Percentiles rank a stretch among this genome's conserved stretches.
Conservation (phyloP, 1,140 invertebrate species). For the Pygmarrhopalites habei region DNA sequence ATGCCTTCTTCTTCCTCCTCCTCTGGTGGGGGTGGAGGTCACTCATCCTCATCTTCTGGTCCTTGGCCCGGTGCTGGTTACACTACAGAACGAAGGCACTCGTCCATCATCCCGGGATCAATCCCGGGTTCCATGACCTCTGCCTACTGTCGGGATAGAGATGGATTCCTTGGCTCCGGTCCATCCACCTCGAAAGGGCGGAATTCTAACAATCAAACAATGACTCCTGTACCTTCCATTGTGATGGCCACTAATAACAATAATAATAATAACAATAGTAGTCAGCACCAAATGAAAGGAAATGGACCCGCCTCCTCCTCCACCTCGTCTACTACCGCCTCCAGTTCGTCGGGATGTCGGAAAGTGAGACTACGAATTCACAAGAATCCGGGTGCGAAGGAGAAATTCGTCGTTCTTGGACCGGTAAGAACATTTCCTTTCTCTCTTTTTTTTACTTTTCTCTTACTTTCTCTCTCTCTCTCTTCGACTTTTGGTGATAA, state of each 20-base stretch:
- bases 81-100: slow-evolving; percentile 2
- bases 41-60: background rate
- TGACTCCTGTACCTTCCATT: too few species aligned
- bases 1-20: background rate
- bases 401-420: slow-evolving; percentile 71
- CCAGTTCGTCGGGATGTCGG: slow-evolving; percentile 7
- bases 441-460: background rate
- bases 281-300: too few species aligned
- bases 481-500: too few species aligned
- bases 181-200: too few species aligned
- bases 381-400: slow-evolving; percentile 57
- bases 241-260: too few species aligned
- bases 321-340: background rate
- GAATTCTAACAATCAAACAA: too few species aligned
- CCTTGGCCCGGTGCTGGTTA: background rate
- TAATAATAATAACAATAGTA: too few species aligned
- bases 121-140: background rate
- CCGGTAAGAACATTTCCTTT: slow-evolving; percentile 42
- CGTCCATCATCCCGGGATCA: slow-evolving; percentile 4
- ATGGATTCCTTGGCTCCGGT: too few species aligned
- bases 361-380: slow-evolving; percentile 63
- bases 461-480: too few species aligned
- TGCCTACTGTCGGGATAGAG: too few species aligned
- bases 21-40: background rate
- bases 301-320: slow-evolving; percentile 12